Evolutionary conservation across 2,888 invertebrate genomes (phyloP), one percentile per base, ranked within the genome.

Genomic region (Nycteola revayana): DNA sequence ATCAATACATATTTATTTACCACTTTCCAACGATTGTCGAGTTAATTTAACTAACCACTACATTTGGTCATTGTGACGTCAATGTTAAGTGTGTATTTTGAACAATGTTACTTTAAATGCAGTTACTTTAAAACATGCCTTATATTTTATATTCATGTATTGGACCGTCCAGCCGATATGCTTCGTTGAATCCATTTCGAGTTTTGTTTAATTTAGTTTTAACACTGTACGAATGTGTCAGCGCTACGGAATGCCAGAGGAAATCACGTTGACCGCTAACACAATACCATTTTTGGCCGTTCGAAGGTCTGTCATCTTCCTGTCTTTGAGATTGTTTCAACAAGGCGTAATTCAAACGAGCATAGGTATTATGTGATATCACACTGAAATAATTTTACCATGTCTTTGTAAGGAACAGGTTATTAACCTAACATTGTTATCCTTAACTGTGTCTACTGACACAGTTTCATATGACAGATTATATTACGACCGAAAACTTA

Each of bases 201-300:
- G 67, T 71, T 58, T 65, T 69, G 62, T 80, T 80, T 75, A 75
- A 80, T 80, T 78, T 66, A 72, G 74, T 78, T 79, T 68, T 73
- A 74, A 73, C 60, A 70, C 52, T 68, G 66, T 65, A 54, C 59
- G 66, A 66, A 66, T 83, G 76, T 81, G 80, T 85, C 83, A 83
- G 72, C 69, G 65, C 60, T 72, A 74, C 54, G 85, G 83, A 76
- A 86, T 85, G 84, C 77, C 71, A 76, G 77, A 78, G 81, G 83
- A 83, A 77, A 82, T 78, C 77, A 76, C 76, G 75, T 72, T 83
- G 85, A 84, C 81, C 82, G 77, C 75, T 79, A 77, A 73, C 68
- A 53, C 61, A 62, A 66, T 64, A 72, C 85, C 83, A 78, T 82
- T 81, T 85, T 78, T 61, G 78, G 81, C 50, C 55, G 60, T 63